Conservation (phyloP, 2,113 vertebrate species). For the Crotalus helleri region DNA sequence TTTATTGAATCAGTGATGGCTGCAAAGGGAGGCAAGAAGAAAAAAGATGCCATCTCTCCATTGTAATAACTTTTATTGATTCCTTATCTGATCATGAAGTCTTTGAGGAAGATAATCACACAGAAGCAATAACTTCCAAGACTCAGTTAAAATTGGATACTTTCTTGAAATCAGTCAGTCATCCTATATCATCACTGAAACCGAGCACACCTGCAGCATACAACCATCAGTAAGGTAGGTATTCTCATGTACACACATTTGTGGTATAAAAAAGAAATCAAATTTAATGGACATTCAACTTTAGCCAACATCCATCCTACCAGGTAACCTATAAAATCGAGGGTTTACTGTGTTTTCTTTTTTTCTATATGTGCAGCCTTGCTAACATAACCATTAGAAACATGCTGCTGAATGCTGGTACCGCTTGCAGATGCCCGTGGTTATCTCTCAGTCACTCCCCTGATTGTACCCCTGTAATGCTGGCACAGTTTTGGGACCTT, state of each 20-base stretch:
- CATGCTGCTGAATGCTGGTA: too few species aligned
- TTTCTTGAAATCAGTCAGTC: background rate
- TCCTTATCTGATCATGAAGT: background rate
- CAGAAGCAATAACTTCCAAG: background rate
- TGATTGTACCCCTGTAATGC: too few species aligned
- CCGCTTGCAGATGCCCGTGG: too few species aligned
- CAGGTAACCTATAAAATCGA: background rate
- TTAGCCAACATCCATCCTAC: background rate
- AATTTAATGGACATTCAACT: background rate
- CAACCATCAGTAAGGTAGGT: background rate
- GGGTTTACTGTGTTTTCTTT: background rate
- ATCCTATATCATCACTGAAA: background rate
- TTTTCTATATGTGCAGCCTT: background rate
- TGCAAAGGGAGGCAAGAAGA: background rate
- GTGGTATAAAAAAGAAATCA: background rate
- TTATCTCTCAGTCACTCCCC: too few species aligned
- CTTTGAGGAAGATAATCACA: background rate
- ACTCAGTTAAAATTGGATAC: background rate
- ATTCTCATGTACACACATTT: background rate
- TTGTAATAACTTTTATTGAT: background rate
- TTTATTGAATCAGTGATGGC: background rate
- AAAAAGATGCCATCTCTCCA: background rate
- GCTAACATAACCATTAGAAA: background rate
- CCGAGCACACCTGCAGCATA: background rate
- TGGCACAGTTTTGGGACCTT: too few species aligned